Evolutionary conservation across 2,888 invertebrate genomes (phyloP).

Genomic region (Teleiodes luculella): DNA sequence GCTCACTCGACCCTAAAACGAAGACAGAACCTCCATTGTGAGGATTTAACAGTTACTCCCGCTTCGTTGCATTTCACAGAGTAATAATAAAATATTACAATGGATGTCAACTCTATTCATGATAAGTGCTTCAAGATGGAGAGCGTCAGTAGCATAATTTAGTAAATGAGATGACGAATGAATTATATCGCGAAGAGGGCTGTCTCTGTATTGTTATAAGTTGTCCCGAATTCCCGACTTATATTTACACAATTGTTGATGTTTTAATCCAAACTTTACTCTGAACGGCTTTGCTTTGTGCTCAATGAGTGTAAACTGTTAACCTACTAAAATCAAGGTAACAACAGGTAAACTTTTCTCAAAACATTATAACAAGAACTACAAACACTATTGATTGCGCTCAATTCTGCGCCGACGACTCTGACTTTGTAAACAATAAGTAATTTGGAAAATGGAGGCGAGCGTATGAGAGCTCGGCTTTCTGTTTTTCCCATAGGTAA

Average conservation of each 20-base stretch:
- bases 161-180: slow-evolving; percentile 62
- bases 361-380: slow-evolving; percentile 22
- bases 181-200: slow-evolving; percentile 50
- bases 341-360: slow-evolving; percentile 17
- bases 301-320: too few relatives aligned
- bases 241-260: background rate
- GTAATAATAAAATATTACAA: slow-evolving; percentile 76
- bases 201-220: slow-evolving; percentile 43
- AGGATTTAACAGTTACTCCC: slow-evolving; percentile 73
- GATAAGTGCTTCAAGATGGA: slow-evolving; percentile 67
- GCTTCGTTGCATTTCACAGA: slow-evolving; percentile 70
- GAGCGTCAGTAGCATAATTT: slow-evolving; percentile 67
- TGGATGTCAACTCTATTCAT: slow-evolving; percentile 75
- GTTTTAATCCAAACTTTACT: too few relatives aligned
- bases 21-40: slow-evolving; percentile 70
- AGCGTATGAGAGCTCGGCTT: slow-evolving; percentile 40
- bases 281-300: too few relatives aligned
- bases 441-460: slow-evolving; percentile 51
- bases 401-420: slow-evolving; percentile 35
- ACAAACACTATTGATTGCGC: slow-evolving; percentile 35
- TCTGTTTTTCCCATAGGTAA: slow-evolving; percentile 45
- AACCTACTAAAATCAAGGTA: background rate
- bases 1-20: slow-evolving; percentile 63
- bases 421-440: slow-evolving; percentile 45
- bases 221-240: background rate